These are phyloP conservation scores for Rhinichthys klamathensis DNA, from an alignment of 2,113 vertebrate genomes.

Conservation along the genomic window DNA sequence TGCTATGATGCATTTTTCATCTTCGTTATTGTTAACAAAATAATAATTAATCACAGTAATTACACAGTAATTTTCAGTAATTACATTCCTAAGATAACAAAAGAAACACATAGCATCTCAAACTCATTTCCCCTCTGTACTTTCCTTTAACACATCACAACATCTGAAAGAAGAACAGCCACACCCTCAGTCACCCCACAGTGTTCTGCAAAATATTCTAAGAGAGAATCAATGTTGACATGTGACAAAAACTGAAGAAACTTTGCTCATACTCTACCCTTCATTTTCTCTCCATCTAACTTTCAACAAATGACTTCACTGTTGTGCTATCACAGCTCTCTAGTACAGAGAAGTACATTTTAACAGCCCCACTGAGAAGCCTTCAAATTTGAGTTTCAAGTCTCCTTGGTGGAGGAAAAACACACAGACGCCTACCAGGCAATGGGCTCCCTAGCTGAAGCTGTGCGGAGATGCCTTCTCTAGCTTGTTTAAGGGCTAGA, in stretches of 20 bases:
- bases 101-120: neutral
- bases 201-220: constrained; percentile 5
- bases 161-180: neutral
- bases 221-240: neutral
- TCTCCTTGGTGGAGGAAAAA: constrained; percentile 10
- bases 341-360: constrained; percentile 44
- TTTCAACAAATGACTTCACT: constrained; percentile 1
- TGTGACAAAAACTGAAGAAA: constrained; percentile 20
- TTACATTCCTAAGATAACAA: neutral
- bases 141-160: constrained; percentile 6
- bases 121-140: neutral
- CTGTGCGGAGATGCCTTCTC: neutral
- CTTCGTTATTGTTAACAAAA: neutral
- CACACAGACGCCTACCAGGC: constrained; percentile 6
- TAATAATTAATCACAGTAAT: neutral
- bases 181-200: constrained; percentile 6
- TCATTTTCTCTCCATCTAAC: constrained; percentile 8
- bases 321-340: constrained; percentile 15
- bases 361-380: constrained; percentile 23
- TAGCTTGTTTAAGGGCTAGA: neutral
- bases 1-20: neutral
- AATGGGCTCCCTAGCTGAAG: constrained; percentile 31
- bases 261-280: neutral
- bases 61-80: neutral
- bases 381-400: neutral